A percentile compares a stretch with the other conserved stretches of the same genome.
Conservation (phyloP, 1,140 invertebrate genomes). For the Bactericera cockerelli region DNA sequence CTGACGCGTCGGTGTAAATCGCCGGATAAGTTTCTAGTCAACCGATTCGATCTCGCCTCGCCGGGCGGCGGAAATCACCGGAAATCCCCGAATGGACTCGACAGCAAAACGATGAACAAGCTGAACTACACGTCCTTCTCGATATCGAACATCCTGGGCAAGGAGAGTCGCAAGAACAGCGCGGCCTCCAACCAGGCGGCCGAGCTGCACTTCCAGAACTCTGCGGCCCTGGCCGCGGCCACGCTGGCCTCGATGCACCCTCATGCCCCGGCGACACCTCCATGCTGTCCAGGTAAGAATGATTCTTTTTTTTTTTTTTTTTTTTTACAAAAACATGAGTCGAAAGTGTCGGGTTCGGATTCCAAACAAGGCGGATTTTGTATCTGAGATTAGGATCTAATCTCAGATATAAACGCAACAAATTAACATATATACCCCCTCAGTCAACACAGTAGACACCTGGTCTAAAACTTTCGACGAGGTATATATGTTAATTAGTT, state of each 20-base stretch:
- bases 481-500: too few relatives aligned
- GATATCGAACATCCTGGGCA: neutral
- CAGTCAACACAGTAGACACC: too few relatives aligned
- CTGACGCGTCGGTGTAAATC: neutral
- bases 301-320: too few relatives aligned
- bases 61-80: neutral
- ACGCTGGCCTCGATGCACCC: neutral
- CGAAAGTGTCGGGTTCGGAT: too few relatives aligned
- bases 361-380: too few relatives aligned
- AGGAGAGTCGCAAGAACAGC: neutral
- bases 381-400: too few relatives aligned
- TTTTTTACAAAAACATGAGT: too few relatives aligned
- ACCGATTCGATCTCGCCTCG: neutral
- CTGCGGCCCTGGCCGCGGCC: neutral
- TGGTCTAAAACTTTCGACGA: too few relatives aligned
- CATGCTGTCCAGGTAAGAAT: constrained; percentile 5
- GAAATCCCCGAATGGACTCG: neutral
- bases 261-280: neutral
- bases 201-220: neutral
- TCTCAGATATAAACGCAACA: too few relatives aligned
- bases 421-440: too few relatives aligned
- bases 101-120: neutral
- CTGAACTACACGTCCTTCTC: neutral
- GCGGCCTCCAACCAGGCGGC: neutral
- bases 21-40: neutral